Conservation (phyloP, 2,797 vertebrate species). For the Hippoglossus hippoglossus region DNA sequence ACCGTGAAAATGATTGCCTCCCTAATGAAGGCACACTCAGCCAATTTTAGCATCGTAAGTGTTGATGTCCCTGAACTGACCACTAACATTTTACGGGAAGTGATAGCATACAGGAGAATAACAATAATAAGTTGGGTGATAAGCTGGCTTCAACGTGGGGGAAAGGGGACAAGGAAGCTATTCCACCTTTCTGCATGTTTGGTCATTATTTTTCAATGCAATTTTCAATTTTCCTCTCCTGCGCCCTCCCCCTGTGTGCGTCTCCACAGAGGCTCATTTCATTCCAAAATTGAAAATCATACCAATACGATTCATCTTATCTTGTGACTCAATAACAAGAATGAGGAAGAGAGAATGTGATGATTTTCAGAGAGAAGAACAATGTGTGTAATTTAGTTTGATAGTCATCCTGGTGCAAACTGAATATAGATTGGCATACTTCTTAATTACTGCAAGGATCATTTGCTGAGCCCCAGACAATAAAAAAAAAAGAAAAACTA, state of each 20-base stretch:
- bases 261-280: conserved; percentile 66
- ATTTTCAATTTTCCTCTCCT: conserved; percentile 46
- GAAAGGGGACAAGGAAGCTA: conserved; percentile 30
- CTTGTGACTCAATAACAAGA: conserved; percentile 71
- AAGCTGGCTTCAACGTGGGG: conserved; percentile 20
- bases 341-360: conserved; percentile 37
- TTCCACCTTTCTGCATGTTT: conserved; percentile 43
- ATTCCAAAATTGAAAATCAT: conserved; percentile 74
- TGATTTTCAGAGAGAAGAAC: conserved; percentile 61
- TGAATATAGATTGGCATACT: conserved; percentile 73
- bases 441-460: conserved; percentile 75
- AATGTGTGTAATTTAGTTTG: conserved; percentile 72
- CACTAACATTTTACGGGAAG: conserved; percentile 56
- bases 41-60: conserved; percentile 54
- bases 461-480: conserved; percentile 68
- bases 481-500: conserved; percentile 55
- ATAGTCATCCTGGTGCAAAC: conserved; percentile 67
- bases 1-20: conserved; percentile 69
- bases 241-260: conserved; percentile 30
- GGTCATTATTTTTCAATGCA: conserved; percentile 65
- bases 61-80: conserved; percentile 68
- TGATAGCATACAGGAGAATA: conserved; percentile 24
- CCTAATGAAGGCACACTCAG: conserved; percentile 67
- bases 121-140: conserved; percentile 35
- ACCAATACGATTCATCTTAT: conserved; percentile 69